Evolutionary conservation across 2,888 invertebrate species (phyloP), one percentile per base, ranked within the genome.

Genomic region (Muschampia plurimacula): DNA sequence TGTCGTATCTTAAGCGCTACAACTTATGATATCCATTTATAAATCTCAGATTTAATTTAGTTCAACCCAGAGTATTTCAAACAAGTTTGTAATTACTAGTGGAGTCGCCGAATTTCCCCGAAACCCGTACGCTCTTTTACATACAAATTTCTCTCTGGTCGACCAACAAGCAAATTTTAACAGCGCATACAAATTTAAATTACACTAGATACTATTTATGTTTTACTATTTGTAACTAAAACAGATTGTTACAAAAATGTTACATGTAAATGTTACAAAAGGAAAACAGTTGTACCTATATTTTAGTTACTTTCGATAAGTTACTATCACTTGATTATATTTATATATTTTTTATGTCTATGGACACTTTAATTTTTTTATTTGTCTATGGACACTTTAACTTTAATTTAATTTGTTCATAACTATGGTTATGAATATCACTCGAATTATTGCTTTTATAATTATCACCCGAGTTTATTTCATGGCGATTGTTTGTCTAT

Each of bases 11-110:
- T n/a, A 52, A 15, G n/a, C n/a, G 52, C 52, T 52, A n/a, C n/a
- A n/a, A n/a, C n/a, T 62, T 62, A 15, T 10, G 10, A 28, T 46
- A 36, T 15, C 32, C 13, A 49, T 32, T 46, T 46, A 65, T 15
- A 66, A 52, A 39, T 41, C 12, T 22, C 41, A 67, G 57, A 13
- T 57, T 67, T 41, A 57, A 67, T 67, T 67, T 57, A 57, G 57
- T 28, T 57, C 7, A 57, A 67, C 39, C 57, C 67, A 28, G 15
- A 39, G 52, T 44, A 57, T 44, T 67, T 57, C 67, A 65, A 65
- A 65, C 57, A 67, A 67, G 67, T 67, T 67, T 67, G 57, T 57
- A 67, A 67, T 67, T 67, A 44, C 67, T 22, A 44, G 67, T 36
- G 41, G 52, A 49, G 66, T 66, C 66, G 15, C 66, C 15, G 52